Evolutionary conservation across 30 jellyfish, hydroid and myxozoan genomes (phyloP).

Genomic region (Sanderia malayensis): DNA sequence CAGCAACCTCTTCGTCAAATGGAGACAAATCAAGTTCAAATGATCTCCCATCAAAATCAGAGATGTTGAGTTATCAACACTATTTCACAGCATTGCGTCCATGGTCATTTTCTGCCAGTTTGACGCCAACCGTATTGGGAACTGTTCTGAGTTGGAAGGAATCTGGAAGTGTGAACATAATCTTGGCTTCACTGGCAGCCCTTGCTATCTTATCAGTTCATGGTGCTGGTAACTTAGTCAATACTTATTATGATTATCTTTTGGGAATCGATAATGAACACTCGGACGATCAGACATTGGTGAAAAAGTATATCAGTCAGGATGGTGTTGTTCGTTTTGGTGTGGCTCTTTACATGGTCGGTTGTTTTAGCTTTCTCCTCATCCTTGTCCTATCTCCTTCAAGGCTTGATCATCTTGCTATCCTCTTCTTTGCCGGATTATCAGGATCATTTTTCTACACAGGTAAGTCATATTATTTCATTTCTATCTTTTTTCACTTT

Average conservation of each 20-base stretch:
- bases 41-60: too few species aligned
- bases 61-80: not conserved
- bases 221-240: slow-evolving; percentile 85
- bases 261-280: slow-evolving; percentile 65
- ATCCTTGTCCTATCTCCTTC: slow-evolving; percentile 49
- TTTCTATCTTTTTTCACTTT: too few species aligned
- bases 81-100: slow-evolving; percentile 79
- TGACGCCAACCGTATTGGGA: slow-evolving; percentile 81
- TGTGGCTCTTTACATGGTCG: slow-evolving; percentile 46
- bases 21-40: too few species aligned
- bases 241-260: slow-evolving; percentile 76
- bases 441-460: slow-evolving; percentile 83
- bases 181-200: slow-evolving; percentile 14
- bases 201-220: slow-evolving; percentile 56
- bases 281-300: slow-evolving; percentile 86
- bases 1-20: too few species aligned
- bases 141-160: slow-evolving; percentile 66
- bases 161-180: slow-evolving; percentile 12
- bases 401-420: slow-evolving; percentile 44
- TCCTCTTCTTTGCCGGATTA: slow-evolving; percentile 71
- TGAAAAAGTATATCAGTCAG: slow-evolving; percentile 52
- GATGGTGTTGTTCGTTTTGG: slow-evolving; percentile 69
- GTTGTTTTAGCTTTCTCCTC: slow-evolving; percentile 59
- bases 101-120: slow-evolving; percentile 94
- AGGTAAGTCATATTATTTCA: slow-evolving; percentile 60